Conservation (phyloP, 2,888 invertebrate genomes). For the Tryphoninae sp. region DNA sequence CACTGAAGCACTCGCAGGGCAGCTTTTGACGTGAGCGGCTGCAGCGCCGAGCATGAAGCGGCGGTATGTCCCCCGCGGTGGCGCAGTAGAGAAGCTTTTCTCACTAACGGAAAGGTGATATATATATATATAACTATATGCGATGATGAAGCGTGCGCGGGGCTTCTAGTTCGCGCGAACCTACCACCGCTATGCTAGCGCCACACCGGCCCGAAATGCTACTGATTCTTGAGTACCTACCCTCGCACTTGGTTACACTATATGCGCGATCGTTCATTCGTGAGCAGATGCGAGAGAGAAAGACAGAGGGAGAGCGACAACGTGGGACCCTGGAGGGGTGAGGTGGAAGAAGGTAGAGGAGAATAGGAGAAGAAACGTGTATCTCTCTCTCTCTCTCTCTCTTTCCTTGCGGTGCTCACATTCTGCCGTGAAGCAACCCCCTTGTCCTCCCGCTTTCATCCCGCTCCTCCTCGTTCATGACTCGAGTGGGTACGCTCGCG, state of each 20-base stretch:
- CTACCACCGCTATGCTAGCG: conserved; percentile 43
- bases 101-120: not conserved
- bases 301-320: conserved; percentile 16
- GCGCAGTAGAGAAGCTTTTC: conserved; percentile 58
- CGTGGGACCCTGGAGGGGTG: not conserved
- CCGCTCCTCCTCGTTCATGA: conserved; percentile 19
- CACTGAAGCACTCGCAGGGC: conserved; percentile 63
- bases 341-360: not conserved
- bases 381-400: conserved; percentile 9
- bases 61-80: conserved; percentile 52
- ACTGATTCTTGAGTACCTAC: conserved; percentile 13
- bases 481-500: conserved; percentile 32
- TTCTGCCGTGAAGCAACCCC: conserved; percentile 57
- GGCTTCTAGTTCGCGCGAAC: conserved; percentile 50
- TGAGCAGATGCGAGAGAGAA: not conserved
- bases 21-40: conserved; percentile 47
- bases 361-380: not conserved
- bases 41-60: conserved; percentile 21
- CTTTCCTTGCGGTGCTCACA: conserved; percentile 62
- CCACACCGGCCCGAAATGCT: conserved; percentile 29
- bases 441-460: not conserved
- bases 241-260: not conserved
- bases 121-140: not conserved
- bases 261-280: conserved; percentile 31
- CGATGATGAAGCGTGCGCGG: conserved; percentile 27